phyloP scores from a whole-genome alignment of 2,113 vertebrate genomes.

The Corythaeola cristata region DNA sequence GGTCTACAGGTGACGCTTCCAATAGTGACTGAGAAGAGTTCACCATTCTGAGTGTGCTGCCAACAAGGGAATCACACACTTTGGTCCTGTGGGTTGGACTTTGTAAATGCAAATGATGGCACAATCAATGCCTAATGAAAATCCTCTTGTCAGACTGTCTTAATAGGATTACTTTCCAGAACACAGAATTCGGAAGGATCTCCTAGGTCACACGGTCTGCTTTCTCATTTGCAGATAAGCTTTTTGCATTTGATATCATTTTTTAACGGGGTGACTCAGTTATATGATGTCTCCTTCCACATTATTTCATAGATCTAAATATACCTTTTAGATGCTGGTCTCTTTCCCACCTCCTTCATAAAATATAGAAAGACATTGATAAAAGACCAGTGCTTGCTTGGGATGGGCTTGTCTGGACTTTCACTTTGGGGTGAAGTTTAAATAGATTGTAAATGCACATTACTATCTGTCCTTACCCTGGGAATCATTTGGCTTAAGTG shows the following conservation, averaged over 20 bases:
- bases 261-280: background rate
- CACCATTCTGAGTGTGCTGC: background rate
- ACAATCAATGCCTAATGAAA: conserved; percentile 30
- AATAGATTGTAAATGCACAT: background rate
- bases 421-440: background rate
- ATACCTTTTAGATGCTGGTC: background rate
- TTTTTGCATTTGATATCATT: background rate
- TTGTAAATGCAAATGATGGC: conserved; percentile 16
- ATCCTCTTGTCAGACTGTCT: conserved; percentile 30
- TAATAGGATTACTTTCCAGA: conserved; percentile 45
- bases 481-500: background rate
- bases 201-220: background rate
- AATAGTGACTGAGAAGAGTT: background rate
- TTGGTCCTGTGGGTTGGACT: background rate
- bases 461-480: background rate
- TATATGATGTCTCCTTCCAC: background rate
- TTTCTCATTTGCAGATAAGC: conserved; percentile 4
- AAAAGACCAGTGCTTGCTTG: background rate
- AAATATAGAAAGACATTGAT: background rate
- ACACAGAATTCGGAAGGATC: background rate
- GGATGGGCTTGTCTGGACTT: background rate
- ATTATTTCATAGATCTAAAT: background rate
- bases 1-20: background rate
- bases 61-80: background rate
- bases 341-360: background rate